Percentiles rank a stretch among this genome's conserved stretches.
Conservation (phyloP, 1,140 invertebrate species). For the Neodiprion fabricii region DNA sequence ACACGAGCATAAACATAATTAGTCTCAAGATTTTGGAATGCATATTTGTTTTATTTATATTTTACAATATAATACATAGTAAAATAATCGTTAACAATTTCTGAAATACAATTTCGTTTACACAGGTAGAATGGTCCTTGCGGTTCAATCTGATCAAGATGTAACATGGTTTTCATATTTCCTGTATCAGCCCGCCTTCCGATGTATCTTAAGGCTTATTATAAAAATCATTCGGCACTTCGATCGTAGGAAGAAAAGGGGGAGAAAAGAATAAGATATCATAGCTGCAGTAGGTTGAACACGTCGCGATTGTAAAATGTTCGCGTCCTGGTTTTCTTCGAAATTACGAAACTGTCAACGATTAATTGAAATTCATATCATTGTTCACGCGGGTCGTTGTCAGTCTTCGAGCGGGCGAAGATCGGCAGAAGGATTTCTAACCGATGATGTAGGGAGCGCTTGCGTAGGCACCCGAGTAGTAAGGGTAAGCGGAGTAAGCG, state of each 20-base stretch:
- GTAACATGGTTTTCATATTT: too few species aligned
- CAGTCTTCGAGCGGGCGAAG: not conserved
- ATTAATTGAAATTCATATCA: not conserved
- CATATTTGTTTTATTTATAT: not conserved
- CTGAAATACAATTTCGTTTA: not conserved
- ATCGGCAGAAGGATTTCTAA: conserved; percentile 14
- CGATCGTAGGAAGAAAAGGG: too few species aligned
- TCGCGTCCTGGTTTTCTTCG: not conserved
- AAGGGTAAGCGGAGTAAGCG: conserved; percentile 39
- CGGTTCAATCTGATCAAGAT: too few species aligned
- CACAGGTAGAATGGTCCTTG: too few species aligned
- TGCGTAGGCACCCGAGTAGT: conserved; percentile 34
- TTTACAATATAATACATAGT: not conserved
- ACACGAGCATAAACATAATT: too few species aligned
- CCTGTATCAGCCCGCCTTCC: too few species aligned
- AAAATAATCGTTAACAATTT: not conserved
- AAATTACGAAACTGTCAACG: not conserved
- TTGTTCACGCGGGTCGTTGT: not conserved
- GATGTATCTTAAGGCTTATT: too few species aligned
- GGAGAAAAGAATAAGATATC: too few species aligned
- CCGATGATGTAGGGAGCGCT: conserved; percentile 35
- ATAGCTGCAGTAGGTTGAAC: too few species aligned
- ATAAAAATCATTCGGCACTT: too few species aligned
- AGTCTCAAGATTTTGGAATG: not conserved
- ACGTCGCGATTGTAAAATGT: not conserved